A percentile compares a stretch with the other conserved stretches of the same genome.
Evolutionary conservation across 2,888 invertebrate species (phyloP).

Genomic region (Himalopsyche anomala): DNA sequence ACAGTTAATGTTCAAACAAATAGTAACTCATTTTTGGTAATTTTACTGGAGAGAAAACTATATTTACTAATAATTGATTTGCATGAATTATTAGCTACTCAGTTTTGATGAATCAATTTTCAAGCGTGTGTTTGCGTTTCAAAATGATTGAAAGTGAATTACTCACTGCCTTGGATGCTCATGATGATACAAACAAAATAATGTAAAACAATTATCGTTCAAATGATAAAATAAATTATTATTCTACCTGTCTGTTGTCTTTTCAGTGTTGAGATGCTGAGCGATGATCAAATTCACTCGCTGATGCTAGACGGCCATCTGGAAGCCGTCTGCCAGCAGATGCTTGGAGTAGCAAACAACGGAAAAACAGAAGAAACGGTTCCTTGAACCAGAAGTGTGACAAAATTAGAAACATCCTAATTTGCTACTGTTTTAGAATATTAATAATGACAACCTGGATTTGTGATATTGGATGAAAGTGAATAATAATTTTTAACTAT

Average conservation of each 20-base stretch:
- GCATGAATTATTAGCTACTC: too few relatives aligned
- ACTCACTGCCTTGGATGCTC: too few relatives aligned
- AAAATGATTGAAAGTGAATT: too few relatives aligned
- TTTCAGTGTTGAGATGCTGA: conserved; percentile 85
- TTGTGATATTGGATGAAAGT: conserved; percentile 10
- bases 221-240: conserved; percentile 8
- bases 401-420: conserved; percentile 15
- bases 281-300: conserved; percentile 85
- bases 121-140: too few relatives aligned
- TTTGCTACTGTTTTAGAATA: conserved; percentile 14
- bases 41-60: too few relatives aligned
- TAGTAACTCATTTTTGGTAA: too few relatives aligned
- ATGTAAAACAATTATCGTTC: neutral
- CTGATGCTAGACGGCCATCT: conserved; percentile 85
- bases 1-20: conserved; percentile 36
- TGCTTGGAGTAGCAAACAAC: conserved; percentile 72
- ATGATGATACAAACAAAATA: too few relatives aligned
- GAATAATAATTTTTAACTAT: neutral
- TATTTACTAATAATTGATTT: too few relatives aligned
- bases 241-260: neutral
- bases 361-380: conserved; percentile 57
- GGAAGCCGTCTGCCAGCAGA: conserved; percentile 82
- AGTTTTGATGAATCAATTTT: too few relatives aligned
- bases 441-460: neutral
- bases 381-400: conserved; percentile 21